Evolutionary conservation across 2,113 vertebrate species (phyloP).

Genomic region (Dasypus novemcinctus): DNA sequence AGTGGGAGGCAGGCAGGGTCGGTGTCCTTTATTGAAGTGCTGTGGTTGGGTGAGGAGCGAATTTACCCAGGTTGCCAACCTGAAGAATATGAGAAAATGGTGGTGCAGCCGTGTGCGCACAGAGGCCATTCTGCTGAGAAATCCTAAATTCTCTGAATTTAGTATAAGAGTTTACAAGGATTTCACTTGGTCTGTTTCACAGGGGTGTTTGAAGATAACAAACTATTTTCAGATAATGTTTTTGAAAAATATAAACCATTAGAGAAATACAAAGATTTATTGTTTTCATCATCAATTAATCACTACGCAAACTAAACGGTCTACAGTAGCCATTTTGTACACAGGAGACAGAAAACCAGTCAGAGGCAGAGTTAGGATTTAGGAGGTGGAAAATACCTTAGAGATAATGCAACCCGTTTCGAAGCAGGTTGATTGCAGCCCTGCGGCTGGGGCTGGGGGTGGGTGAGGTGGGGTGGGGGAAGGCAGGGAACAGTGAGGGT

Average conservation of each 20-base stretch:
- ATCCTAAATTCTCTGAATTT: background rate
- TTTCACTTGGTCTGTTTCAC: background rate
- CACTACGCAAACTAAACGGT: background rate
- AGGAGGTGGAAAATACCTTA: background rate
- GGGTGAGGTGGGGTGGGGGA: background rate
- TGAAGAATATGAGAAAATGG: background rate
- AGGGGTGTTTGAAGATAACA: background rate
- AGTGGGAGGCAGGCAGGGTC: background rate
- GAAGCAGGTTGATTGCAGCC: background rate
- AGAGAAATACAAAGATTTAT: background rate
- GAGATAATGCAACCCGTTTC: background rate
- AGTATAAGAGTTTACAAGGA: background rate
- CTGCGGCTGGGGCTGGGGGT: background rate
- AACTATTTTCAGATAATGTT: background rate
- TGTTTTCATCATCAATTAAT: background rate
- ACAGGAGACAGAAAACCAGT: background rate
- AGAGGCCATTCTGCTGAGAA: background rate
- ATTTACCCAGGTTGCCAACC: background rate
- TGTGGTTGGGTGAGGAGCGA: background rate
- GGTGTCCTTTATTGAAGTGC: background rate
- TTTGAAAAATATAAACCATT: background rate
- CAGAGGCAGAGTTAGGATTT: background rate
- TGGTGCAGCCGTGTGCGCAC: fast-evolving
- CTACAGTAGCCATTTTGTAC: background rate
- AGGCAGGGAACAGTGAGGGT: background rate